Evolutionary conservation across 2,888 invertebrate species (phyloP), one percentile per base, ranked within the genome.

Genomic region (Vanessa cardui): DNA sequence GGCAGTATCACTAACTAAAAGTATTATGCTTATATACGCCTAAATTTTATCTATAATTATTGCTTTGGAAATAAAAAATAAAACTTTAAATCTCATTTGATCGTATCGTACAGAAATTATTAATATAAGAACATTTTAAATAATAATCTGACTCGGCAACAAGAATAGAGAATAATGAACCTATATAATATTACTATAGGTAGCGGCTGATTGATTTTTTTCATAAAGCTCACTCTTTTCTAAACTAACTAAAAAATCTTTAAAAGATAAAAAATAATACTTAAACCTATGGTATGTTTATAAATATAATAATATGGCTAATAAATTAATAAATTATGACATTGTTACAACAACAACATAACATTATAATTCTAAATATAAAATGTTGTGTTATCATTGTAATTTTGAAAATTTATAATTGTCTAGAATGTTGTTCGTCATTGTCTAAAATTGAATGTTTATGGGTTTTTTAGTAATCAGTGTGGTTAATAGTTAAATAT

Each of bases 231-330:
- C 91, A 91, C 92, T 90, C 91, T 81, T 89, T 89, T 83, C 85
- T 90, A 90, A 82, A 84, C 87, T 90, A 90, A 82, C 87, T 88
- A 90, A 81, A 68, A 87, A 89, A 89, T 90, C 90, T 89, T 91
- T 87, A 82, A 85, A 90, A 90, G 89, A 90, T 89, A 90, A 88
- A 85, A 54, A 86, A 89, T 85, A 87, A 88, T 86, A 85, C 90
- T 91, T 90, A 92, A 74, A 76, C 87, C 91, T 92, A 92, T 92
- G 92, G 92, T 92, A 92, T 92, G 91, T 92, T 88, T 87, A 92
- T 92, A 92, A 90, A 92, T 90, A 91, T 86, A 88, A 82, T 86
- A 85, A 85, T 89, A 91, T 91, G 89, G 89, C 92, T 92, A 90
- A 88, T 89, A 90, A 90, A 85, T 87, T 87, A 88, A 84, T 88